A percentile compares a stretch with the other conserved stretches of the same genome.
Evolutionary conservation across 30 jellyfish, hydroid and myxozoan genomes (phyloP).

Genomic region (Phacellophora camtschatica): DNA sequence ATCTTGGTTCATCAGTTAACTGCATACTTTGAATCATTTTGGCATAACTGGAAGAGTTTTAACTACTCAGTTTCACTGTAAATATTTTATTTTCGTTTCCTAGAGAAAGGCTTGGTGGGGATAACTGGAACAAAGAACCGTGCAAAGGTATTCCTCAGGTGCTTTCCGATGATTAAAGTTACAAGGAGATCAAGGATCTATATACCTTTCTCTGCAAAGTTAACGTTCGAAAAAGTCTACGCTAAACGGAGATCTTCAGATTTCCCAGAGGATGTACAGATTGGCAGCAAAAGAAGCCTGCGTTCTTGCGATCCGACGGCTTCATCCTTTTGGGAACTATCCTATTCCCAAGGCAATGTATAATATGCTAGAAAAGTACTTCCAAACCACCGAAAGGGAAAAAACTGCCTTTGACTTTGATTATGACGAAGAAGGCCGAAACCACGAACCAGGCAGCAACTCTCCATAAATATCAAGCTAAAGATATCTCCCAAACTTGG

Average conservation of each 20-base stretch:
- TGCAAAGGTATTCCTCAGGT: conserved; percentile 11
- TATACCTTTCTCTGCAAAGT: not conserved
- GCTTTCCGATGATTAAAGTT: not conserved
- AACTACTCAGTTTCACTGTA: not conserved
- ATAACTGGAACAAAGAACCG: not conserved
- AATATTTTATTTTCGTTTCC: not conserved
- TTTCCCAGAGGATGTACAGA: not conserved
- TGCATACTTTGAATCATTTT: not conserved
- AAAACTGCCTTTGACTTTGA: conserved; percentile 1
- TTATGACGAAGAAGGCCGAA: not conserved
- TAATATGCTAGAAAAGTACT: not conserved
- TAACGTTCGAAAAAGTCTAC: not conserved
- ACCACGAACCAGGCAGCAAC: not conserved
- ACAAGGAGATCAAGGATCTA: too few species aligned
- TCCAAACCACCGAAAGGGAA: not conserved
- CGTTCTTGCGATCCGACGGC: conserved; percentile 21
- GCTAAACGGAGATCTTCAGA: conserved; percentile 2
- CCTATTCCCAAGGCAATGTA: not conserved
- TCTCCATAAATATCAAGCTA: conserved; percentile 14
- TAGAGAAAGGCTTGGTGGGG: not conserved
- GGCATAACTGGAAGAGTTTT: too few species aligned
- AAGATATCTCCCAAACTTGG: too few species aligned
- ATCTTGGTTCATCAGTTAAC: not conserved
- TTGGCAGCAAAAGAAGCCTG: conserved; percentile 1
- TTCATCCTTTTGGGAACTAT: not conserved